A percentile compares a stretch with the other conserved stretches of the same genome.
Evolutionary conservation across 2,797 vertebrate species (phyloP).

Genomic region (Premnoplex brunnescens): DNA sequence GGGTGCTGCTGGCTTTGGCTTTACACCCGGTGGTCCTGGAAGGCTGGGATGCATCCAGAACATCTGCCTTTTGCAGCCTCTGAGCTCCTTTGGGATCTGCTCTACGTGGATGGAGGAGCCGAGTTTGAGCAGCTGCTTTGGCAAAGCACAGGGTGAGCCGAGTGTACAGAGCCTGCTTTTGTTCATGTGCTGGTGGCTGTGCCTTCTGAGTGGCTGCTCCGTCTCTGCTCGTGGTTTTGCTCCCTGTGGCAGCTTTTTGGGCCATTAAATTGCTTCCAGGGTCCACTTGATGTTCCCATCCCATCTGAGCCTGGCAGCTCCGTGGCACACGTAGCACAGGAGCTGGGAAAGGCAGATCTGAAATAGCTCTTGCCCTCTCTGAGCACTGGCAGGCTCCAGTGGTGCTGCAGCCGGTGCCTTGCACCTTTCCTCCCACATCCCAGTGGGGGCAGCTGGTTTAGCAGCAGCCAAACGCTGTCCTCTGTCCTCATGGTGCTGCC

Average conservation of each 20-base stretch:
- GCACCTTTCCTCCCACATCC: background rate
- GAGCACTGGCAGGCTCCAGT: background rate
- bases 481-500: background rate
- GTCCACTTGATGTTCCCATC: rapidly evolving
- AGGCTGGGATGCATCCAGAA: background rate
- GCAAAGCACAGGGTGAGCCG: background rate
- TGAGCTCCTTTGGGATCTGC: background rate
- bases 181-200: background rate
- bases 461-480: rapidly evolving
- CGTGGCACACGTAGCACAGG: background rate
- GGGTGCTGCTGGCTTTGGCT: background rate
- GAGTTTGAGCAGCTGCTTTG: background rate
- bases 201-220: background rate
- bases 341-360: background rate
- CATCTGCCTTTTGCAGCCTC: rapidly evolving
- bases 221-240: rapidly evolving
- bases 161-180: background rate
- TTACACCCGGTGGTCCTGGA: background rate
- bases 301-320: background rate
- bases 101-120: rapidly evolving
- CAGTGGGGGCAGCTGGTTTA: background rate
- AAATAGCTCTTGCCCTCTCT: background rate
- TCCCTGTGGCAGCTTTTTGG: background rate
- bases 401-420: background rate
- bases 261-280: background rate